Evolutionary conservation across 2,888 invertebrate genomes (phyloP), one percentile per base, ranked within the genome.

Genomic region (Strigamia transsilvanica): DNA sequence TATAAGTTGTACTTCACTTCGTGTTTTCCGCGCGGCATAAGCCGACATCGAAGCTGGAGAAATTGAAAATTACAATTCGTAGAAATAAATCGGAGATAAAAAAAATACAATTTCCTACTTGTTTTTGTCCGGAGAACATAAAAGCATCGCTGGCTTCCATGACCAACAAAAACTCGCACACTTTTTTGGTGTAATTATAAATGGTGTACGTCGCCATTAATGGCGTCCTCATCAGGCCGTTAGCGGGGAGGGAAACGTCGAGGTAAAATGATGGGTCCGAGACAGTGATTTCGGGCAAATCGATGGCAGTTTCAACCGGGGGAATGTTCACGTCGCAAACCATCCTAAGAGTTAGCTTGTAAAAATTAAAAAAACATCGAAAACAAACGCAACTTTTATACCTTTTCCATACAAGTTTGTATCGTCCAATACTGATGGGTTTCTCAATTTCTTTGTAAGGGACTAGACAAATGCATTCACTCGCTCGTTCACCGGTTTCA

Each of bases 91-190:
- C 0, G 1, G 38, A 73, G 1, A 23, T n/a, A 12, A 41, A 38
- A 38, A 34, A n/a, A n/a, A n/a, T n/a, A 21, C 21, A 79, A n/a
- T 79, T 34, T 4, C 32, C 0, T 86, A 94, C 93, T 90, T 96
- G 95, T 89, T 95, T 97, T 86, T 96, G 95, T 2, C 98, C 98
- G 83, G 97, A 93, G 89, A 96, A 97, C 94, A 98, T 97, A 87
- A 98, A 98, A 61, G 94, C 94, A 87, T 98, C 97, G 83, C 92
- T 94, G 9, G 93, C 92, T 85, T 95, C 95, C 89, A 96, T 93
- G 81, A 90, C 91, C 56, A 95, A 88, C 85, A 91, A 92, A 46
- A 96, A 89, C 83, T 94, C 92, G 83, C 94, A 91, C 56, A 95
- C 91, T 83, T 90, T 91, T 79, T 90, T 90, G 0, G 93, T 93